These are phyloP conservation scores for Temnothorax ravouxi DNA, from an alignment of 2,888 invertebrate genomes.

Conservation along the genomic window DNA sequence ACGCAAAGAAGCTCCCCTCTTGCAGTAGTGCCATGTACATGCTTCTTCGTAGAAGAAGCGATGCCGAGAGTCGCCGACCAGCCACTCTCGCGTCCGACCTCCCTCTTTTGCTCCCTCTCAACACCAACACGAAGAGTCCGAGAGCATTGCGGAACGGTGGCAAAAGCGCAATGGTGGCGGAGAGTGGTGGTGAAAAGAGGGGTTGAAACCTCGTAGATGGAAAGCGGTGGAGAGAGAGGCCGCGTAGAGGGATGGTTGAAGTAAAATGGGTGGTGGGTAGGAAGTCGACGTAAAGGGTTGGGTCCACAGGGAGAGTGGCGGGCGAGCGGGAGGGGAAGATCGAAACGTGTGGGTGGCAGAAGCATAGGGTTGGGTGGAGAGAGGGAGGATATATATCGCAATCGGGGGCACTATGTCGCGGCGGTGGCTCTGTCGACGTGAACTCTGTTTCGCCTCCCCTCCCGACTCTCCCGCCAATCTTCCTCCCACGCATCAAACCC, in stretches of 20 bases:
- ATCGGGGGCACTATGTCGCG: conserved; percentile 85
- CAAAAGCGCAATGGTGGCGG: conserved; percentile 73
- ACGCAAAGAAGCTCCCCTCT: conserved; percentile 56
- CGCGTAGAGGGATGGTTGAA: conserved; percentile 64
- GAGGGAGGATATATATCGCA: conserved; percentile 81
- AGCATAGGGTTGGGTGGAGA: conserved; percentile 80
- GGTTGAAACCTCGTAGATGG: conserved; percentile 64
- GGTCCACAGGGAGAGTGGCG: conserved; percentile 29
- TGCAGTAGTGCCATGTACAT: conserved; percentile 54
- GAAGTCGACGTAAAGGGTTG: conserved; percentile 60
- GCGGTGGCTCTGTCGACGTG: conserved; percentile 76
- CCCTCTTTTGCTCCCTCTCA: conserved; percentile 29
- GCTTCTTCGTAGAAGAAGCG: conserved; percentile 67
- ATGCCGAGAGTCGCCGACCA: conserved; percentile 71
- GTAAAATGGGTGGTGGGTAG: conserved; percentile 62
- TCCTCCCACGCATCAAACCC: conserved; percentile 29
- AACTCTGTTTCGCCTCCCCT: conserved; percentile 61
- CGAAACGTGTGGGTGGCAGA: conserved; percentile 76
- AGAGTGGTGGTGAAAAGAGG: conserved; percentile 62
- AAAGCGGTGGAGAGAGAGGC: conserved; percentile 57
- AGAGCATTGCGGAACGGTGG: conserved; percentile 73
- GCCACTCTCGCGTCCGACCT: conserved; percentile 32
- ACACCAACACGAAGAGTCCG: conserved; percentile 67
- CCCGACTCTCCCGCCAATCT: conserved; percentile 10
- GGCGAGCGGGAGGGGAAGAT: conserved; percentile 60